These are phyloP conservation scores for Oreohelix idahoensis DNA, from an alignment of 1,140 invertebrate genomes.

Conservation along the genomic window DNA sequence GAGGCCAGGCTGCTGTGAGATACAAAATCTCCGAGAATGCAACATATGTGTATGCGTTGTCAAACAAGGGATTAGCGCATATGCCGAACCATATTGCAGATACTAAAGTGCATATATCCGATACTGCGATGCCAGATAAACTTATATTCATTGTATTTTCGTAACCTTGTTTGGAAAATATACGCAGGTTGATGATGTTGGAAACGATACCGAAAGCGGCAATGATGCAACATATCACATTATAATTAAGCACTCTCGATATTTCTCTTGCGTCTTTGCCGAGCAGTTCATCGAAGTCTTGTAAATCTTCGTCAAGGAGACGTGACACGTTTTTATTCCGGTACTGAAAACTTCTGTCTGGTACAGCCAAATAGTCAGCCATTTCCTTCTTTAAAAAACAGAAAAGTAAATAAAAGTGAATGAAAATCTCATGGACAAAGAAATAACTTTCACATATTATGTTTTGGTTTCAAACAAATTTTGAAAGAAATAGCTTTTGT, in stretches of 20 bases:
- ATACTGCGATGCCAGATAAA: background rate
- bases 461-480: no score
- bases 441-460: no score
- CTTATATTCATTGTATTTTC: no score
- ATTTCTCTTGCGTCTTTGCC: background rate
- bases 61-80: background rate
- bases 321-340: background rate
- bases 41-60: background rate
- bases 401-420: no score
- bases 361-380: background rate
- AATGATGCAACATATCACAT: background rate
- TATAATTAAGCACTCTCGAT: background rate
- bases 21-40: background rate
- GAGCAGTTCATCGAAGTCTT: background rate
- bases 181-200: background rate
- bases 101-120: background rate
- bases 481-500: no score
- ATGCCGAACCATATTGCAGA: background rate
- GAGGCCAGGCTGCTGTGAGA: background rate
- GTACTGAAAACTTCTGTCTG: background rate
- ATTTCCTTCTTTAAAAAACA: no score
- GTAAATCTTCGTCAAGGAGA: background rate
- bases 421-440: no score
- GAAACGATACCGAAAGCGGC: background rate
- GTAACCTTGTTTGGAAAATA: no score